Base-by-base conservation (phyloP, 2,113 vertebrate species). In the Odontophorus gujanensis region DNA sequence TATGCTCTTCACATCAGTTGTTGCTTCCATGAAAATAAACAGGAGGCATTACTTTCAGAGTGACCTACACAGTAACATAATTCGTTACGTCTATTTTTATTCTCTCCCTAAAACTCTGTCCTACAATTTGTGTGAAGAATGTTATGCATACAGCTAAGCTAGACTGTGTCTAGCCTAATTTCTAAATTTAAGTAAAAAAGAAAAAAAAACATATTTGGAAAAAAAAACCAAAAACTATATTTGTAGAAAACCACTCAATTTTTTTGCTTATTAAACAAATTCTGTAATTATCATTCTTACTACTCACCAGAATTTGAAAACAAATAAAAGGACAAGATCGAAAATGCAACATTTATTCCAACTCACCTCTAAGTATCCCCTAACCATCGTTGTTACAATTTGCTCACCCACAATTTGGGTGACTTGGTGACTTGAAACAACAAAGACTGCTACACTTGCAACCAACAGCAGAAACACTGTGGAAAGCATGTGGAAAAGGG, bases 191-290 rank as follows among this genome's bases (percentile, higher is more conserved):
- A 51, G 13, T 50, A 40, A 32, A 88, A 73, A 36, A 48, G 82
- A 26, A 24, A 36, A 69, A n/a, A n/a, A n/a, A n/a, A n/a, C n/a
- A n/a, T n/a, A n/a, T n/a, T n/a, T n/a, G n/a, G n/a, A n/a, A n/a
- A n/a, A n/a, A n/a, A n/a, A n/a, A n/a, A n/a, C n/a, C n/a, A n/a
- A n/a, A n/a, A n/a, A n/a, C n/a, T n/a, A n/a, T 43, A 61, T 84
- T 81, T 88, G 6, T 76, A 79, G n/a, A 81, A 90, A 66, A 68
- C 24, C n/a, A 74, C 21, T 43, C 2, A 15, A 5, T 20, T 11
- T 47, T 61, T 87, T 83, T 86, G 21, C 34, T 78, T 87, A 87
- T 82, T 73, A 79, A 4, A 53, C 51, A 77, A 85, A 95, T 82
- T 82, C 59, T 74, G 25, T 82, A 89, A 80, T 93, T 89, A 74